Evolutionary conservation across 92 coral and sea anemone species (phyloP), one percentile per base, ranked within the genome.

Genomic region (Porites divaricata): DNA sequence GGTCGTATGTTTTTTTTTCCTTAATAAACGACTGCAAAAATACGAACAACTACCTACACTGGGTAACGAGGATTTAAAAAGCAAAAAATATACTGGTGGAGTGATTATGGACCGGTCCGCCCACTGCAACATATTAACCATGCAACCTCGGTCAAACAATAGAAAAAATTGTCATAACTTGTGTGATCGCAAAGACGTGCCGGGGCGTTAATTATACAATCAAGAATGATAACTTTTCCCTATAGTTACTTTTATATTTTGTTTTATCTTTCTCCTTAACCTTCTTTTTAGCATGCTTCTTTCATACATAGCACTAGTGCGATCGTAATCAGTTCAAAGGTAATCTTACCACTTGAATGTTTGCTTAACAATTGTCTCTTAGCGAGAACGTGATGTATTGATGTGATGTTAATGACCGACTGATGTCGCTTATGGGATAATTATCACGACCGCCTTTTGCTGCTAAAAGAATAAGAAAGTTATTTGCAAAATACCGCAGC

Each of bases 11-110:
- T 54, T 9, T 51, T 22, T 35, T 35, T 51, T 19, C 54, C 63
- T 53, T 21, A 2, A 21, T 75, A 20, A 52, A 26, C 70, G 70
- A 1, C 23, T 56, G 41, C 21, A 70, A 81, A 52, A 41, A 24
- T 70, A 81, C 85, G 71, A 81, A 70, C 14, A 61, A 28, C 57
- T 81, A 69, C 85, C 78, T 81, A 78, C 1, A 20, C 59, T 8
- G 59, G 59, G 48, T 61, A 58, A 72, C 85, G 50, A 70, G 77
- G 76, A 12, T 81, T 35, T 81, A n/a, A 21, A 53, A 70, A 59
- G 70, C 59, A 15, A 70, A 41, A 13, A 17, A 13, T 53, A 24
- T 70, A 71, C 21, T 51, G 3, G 0, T 24, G 12, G 70, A 48
- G 85, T 81, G 23, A 15, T 70, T 26, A 22, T 14, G 77, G 22